Percentiles rank a stretch among this genome's conserved stretches.
Conservation (phyloP, 2,797 vertebrate genomes). For the Tapera naevia region DNA sequence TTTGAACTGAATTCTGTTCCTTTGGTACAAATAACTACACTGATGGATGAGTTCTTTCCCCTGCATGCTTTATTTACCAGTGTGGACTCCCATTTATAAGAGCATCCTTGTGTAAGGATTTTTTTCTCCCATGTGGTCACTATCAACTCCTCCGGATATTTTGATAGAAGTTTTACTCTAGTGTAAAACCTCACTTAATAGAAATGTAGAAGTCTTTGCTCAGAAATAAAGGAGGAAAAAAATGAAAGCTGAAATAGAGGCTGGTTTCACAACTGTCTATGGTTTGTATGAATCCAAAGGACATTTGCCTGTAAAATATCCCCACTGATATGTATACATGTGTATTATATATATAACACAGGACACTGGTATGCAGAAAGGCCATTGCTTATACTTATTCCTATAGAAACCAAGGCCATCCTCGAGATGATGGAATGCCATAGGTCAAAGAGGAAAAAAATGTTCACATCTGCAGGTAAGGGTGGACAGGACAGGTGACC, state of each 20-base stretch:
- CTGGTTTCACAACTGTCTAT: background rate
- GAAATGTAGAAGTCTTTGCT: background rate
- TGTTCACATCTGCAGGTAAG: too few species aligned
- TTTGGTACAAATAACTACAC: accelerated
- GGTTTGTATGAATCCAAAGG: background rate
- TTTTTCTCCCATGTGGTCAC: background rate
- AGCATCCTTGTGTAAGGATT: background rate
- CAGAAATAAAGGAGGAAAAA: accelerated
- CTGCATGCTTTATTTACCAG: background rate
- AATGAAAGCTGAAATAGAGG: background rate
- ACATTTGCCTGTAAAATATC: background rate
- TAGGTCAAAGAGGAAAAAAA: too few species aligned
- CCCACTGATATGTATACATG: background rate
- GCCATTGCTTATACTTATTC: too few species aligned
- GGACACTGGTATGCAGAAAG: too few species aligned
- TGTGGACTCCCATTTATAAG: background rate
- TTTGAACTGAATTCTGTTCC: background rate
- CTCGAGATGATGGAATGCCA: too few species aligned
- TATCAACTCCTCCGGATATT: background rate
- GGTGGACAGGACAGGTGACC: too few species aligned
- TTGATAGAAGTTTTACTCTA: background rate
- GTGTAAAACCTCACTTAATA: background rate
- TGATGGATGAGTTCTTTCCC: background rate
- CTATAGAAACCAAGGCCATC: too few species aligned
- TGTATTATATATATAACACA: too few species aligned